These are phyloP conservation scores for Emydocephalus ijimae DNA, from an alignment of 2,113 vertebrate species.

Conservation along the genomic window DNA sequence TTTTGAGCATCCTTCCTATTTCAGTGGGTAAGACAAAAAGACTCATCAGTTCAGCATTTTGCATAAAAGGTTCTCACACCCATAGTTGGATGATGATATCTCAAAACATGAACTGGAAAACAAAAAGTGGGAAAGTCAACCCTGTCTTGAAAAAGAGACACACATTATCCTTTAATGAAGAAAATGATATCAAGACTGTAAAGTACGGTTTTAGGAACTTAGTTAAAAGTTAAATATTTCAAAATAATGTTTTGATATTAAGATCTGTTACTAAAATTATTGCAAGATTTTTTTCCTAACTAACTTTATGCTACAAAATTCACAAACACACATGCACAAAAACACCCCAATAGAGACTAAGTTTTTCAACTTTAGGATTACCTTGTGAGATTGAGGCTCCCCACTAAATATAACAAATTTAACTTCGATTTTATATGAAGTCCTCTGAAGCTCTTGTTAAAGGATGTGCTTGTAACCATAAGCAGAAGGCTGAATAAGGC, in stretches of 20 bases:
- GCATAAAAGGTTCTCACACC: slow-evolving; percentile 26
- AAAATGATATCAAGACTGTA: background rate
- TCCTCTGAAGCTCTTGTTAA: background rate
- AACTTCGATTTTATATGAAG: background rate
- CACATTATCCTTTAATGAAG: background rate
- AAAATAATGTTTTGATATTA: background rate
- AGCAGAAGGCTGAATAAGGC: background rate
- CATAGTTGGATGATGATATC: background rate
- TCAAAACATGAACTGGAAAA: background rate
- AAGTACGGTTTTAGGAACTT: background rate
- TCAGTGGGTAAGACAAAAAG: slow-evolving; percentile 31
- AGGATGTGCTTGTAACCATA: background rate
- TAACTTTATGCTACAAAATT: background rate
- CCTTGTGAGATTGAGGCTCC: background rate
- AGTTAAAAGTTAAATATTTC: background rate
- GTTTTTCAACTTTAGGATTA: background rate
- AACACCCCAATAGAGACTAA: background rate
- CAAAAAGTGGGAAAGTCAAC: background rate
- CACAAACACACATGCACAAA: background rate
- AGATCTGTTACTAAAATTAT: background rate
- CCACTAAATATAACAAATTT: background rate
- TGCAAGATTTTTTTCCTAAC: background rate
- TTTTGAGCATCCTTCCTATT: slow-evolving; percentile 56
- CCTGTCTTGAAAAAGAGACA: background rate
- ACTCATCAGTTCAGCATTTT: slow-evolving; percentile 24